Percentiles rank a stretch among this genome's conserved stretches.
phyloP scores from a whole-genome alignment of 2,113 vertebrate species.

The Sula dactylatra region DNA sequence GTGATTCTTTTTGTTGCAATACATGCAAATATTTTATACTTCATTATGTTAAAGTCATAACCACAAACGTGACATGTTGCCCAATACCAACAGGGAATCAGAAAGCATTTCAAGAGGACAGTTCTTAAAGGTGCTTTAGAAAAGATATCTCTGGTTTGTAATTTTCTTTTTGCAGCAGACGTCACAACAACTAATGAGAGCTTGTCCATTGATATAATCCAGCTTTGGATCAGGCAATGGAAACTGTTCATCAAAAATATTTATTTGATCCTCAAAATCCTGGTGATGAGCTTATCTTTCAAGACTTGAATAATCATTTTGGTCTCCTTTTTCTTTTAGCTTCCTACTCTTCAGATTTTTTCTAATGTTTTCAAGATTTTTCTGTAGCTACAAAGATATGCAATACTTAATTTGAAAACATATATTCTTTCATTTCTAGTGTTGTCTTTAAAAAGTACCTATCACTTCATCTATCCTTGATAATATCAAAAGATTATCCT shows the following conservation, averaged over 20 bases:
- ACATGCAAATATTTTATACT: not conserved
- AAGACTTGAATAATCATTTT: not conserved
- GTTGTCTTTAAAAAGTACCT: not conserved
- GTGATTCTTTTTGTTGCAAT: not conserved
- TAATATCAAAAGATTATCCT: not conserved
- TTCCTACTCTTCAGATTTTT: not conserved
- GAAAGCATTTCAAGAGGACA: not conserved
- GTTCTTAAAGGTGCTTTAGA: not conserved
- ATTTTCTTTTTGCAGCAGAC: slow-evolving; percentile 3
- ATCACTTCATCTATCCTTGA: not conserved
- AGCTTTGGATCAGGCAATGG: slow-evolving; percentile 25
- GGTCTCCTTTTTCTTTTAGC: not conserved
- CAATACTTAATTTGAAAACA: not conserved
- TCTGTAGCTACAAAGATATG: not conserved
- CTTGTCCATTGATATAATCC: slow-evolving; percentile 38
- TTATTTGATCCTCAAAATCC: slow-evolving; percentile 40
- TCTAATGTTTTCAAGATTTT: not conserved
- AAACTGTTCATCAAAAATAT: not conserved
- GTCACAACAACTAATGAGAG: not conserved
- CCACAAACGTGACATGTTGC: not conserved
- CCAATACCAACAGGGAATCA: not conserved
- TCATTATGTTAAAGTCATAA: not conserved
- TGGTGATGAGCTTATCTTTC: slow-evolving; percentile 8
- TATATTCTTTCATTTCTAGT: not conserved
- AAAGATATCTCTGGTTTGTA: not conserved